Conservation (phyloP, 2,797 vertebrate species). For the Coregonus sp. region DNA sequence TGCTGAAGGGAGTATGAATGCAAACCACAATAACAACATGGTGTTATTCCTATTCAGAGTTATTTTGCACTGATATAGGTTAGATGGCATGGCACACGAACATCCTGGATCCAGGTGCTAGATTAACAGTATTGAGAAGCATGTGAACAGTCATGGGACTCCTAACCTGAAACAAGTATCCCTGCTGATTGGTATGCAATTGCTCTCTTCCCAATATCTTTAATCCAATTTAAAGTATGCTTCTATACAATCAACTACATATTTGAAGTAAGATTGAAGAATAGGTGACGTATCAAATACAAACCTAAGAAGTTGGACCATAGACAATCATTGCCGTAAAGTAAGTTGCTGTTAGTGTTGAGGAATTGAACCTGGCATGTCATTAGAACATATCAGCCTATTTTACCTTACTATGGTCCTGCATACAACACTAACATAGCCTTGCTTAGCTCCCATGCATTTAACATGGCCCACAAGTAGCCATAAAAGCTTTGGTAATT, state of each 20-base stretch:
- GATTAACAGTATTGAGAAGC: not conserved
- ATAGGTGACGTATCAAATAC: not conserved
- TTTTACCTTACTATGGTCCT: not conserved
- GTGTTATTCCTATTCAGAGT: not conserved
- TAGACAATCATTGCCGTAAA: not conserved
- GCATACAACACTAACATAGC: too few relatives aligned
- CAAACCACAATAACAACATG: not conserved
- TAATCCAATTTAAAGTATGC: too few relatives aligned
- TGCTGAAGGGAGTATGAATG: too few relatives aligned
- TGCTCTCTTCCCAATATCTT: too few relatives aligned
- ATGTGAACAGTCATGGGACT: not conserved
- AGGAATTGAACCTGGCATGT: too few relatives aligned
- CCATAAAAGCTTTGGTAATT: not conserved
- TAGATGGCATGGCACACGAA: not conserved
- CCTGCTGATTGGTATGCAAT: too few relatives aligned
- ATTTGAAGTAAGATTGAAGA: not conserved
- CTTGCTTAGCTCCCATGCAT: not conserved
- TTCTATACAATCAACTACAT: too few relatives aligned
- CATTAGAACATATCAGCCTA: too few relatives aligned
- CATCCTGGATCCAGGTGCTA: not conserved
- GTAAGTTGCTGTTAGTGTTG: not conserved
- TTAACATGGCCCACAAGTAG: not conserved
- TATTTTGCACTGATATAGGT: not conserved
- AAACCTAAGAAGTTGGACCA: not conserved
- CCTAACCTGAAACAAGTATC: too few relatives aligned